Evolutionary conservation across 2,113 vertebrate genomes (phyloP), one percentile per base, ranked within the genome.

Genomic region (Bambusicola thoracicus): DNA sequence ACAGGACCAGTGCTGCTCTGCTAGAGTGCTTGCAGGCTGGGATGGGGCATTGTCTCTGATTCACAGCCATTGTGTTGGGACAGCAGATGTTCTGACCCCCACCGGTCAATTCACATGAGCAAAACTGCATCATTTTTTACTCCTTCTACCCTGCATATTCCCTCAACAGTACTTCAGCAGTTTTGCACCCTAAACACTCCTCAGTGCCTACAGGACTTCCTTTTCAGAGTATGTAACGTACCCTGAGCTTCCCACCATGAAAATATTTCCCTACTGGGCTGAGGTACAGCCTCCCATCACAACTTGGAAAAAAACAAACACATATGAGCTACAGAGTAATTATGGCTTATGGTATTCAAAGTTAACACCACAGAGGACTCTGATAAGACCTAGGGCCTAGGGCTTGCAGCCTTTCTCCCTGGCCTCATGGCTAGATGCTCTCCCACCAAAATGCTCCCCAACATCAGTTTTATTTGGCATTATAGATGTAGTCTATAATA

Each of bases 1-100:
- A 70, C 32, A 46, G 36, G 41, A 32, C 15, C 0, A 0, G 24
- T 48, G 32, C 24, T 29, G 24, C 27, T 5, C 11, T 69, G 15
- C 15, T 21, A 1, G 32, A 4, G 7, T 41, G 19, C 32, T 21
- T 13, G 6, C 5, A 10, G 56, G 18, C 34, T 92, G 73, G 41
- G 32, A 41, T 81, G 46, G 21, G 67, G 10, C 30, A 1, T 40
- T 62, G 13, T 72, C 16, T 44, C 36, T 40, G 53, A 19, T 11
- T 34, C 3, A 8, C 53, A 46, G 44, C 27, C 0, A 0, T 29
- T 48, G 13, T 13, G 2, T 14, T 27, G 44, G 72, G 51, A 8
- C 43, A 90, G n/a, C 40, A 27, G 10, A 6, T 1, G 4, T 18
- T 24, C 53, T 79, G 74, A 32, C 41, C 17, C 16, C 30, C 11